Base-by-base conservation (phyloP, 35 echinoderm and acorn worm genomes). In the Strongylocentrotus purpuratus region DNA sequence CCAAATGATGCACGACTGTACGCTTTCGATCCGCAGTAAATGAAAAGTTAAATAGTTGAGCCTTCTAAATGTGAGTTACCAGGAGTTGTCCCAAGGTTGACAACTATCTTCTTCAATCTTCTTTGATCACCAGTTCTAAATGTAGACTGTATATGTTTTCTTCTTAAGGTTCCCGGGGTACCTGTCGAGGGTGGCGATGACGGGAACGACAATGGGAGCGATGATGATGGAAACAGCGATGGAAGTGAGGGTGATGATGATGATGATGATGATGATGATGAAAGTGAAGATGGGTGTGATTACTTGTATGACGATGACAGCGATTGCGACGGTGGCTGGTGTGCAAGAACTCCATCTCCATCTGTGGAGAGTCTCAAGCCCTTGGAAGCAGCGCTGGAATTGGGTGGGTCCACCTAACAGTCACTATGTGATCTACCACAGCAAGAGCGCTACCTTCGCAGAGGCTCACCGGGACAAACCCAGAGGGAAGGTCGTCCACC, bases 401-500 rank as follows among this genome's bases (percentile, higher is more conserved):
- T 98, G 3, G 3, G 15, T 52, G 2, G 97, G 97, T 4, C 97
- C 97, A 17, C 48, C 93, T 33, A 59, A 96, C 33, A 98, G 97
- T 96, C 87, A 92, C 25, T 95, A 97, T 33, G 52, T 94, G 31
- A 20, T 98, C 28, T 96, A 92, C 60, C 46, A 92, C 70, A 97
- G 86, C 70, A 86, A 94, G 33, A 86, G 95, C 47, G 90, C 96
- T 47, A 20, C 41, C 22, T 61, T 96, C 33, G 86, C 41, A 32
- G 52, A 47, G 25, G 13, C 85, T 32, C 95, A 61, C 55, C 47
- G 47, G n/a, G 71, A 35, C 46, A 95, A 92, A 61, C 86, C 85
- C 46, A 48, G 52, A 46, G 97, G 97, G 10, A 98, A 96, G 90
- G 95, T 96, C 4, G 33, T 95, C 41, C 98, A 99, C 55, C 92